Evolutionary conservation across 2,888 invertebrate species (phyloP).

Genomic region (Electrophaes corylata): DNA sequence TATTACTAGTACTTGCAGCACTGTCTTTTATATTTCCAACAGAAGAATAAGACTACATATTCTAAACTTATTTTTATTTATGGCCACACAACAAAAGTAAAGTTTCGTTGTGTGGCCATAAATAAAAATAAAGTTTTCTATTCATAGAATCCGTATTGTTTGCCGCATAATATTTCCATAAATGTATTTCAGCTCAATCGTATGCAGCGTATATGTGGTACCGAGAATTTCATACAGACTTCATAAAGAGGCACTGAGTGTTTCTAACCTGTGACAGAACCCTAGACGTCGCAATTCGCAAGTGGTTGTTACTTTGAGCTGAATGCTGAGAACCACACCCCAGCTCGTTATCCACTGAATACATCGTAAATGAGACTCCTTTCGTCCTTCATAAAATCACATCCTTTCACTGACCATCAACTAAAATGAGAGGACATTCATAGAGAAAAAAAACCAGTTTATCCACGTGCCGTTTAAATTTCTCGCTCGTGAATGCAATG

Average conservation of each 20-base stretch:
- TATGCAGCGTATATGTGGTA: conserved; percentile 19
- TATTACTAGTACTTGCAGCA: too few species aligned
- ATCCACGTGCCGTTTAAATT: conserved; percentile 35
- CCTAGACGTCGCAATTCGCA: conserved; percentile 20
- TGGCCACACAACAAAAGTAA: background rate
- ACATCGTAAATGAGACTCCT: conserved; percentile 64
- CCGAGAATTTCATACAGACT: conserved; percentile 23
- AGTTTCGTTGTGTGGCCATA: background rate
- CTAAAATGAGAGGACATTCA: conserved; percentile 41
- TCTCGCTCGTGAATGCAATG: conserved; percentile 42
- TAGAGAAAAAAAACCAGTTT: conserved; percentile 31
- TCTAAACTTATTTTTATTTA: conserved; percentile 1
- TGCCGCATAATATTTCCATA: conserved; percentile 11
- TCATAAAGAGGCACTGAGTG: conserved; percentile 31
- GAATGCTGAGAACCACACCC: conserved; percentile 49
- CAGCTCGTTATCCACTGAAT: conserved; percentile 66
- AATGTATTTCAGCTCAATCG: conserved; percentile 16
- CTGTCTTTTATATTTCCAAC: too few species aligned
- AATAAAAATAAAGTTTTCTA: conserved; percentile 3
- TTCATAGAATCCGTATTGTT: conserved; percentile 7
- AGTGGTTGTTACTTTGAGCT: conserved; percentile 47
- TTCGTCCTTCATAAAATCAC: conserved; percentile 56
- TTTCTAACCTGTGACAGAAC: conserved; percentile 23
- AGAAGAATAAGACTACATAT: too few species aligned
- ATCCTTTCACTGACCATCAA: conserved; percentile 52